phyloP scores from a whole-genome alignment of 64 coral and sea anemone species.

The Montipora cactus region DNA sequence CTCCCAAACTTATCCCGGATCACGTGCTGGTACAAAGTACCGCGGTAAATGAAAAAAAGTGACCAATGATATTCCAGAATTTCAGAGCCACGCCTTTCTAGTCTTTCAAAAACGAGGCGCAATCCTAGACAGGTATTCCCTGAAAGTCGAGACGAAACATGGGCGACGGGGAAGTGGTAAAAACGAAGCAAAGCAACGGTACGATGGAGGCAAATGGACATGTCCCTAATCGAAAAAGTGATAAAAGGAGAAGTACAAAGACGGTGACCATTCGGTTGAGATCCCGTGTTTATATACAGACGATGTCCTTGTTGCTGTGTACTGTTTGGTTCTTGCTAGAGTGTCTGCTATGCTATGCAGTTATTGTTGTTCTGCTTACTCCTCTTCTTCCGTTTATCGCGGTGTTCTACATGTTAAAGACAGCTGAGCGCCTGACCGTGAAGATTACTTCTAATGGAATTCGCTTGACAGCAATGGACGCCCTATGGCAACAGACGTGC shows the following conservation, averaged over 20 bases:
- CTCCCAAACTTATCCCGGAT: background rate
- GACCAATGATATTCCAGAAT: background rate
- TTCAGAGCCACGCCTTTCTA: background rate
- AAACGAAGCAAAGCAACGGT: background rate
- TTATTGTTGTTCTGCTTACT: background rate
- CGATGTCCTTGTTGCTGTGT: background rate
- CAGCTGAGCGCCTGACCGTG: conserved; percentile 53
- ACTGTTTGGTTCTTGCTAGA: conserved; percentile 37
- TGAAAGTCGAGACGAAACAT: background rate
- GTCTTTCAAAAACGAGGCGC: background rate
- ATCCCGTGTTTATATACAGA: background rate
- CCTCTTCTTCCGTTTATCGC: conserved; percentile 52
- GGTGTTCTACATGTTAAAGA: conserved; percentile 73
- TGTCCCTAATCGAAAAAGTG: background rate
- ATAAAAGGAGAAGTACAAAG: background rate
- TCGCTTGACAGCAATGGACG: conserved; percentile 76
- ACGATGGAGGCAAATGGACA: background rate
- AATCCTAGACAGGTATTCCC: too few relatives aligned
- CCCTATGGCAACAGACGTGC: conserved; percentile 81
- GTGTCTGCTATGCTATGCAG: conserved; percentile 44
- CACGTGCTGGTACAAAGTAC: background rate
- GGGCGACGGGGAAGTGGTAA: background rate
- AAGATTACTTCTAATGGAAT: background rate
- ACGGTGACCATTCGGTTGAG: background rate
- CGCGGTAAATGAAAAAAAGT: background rate